Conservation (phyloP, 2,888 invertebrate genomes). For the Mellilla xanthometata region DNA sequence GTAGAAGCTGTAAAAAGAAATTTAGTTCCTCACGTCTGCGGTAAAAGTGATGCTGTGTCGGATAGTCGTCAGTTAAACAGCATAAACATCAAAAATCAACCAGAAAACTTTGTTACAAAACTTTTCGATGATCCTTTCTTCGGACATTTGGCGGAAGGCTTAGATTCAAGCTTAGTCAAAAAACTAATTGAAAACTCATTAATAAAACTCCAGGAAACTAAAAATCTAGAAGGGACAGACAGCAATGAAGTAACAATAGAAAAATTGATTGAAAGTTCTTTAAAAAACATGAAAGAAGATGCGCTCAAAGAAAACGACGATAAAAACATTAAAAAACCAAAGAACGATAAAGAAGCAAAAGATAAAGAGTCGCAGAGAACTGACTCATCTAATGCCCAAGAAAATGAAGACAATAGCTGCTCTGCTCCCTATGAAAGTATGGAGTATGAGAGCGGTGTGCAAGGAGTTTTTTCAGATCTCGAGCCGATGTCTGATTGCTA, state of each 20-base stretch:
- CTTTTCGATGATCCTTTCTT: slow-evolving; percentile 85
- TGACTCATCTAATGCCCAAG: slow-evolving; percentile 49
- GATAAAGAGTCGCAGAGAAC: slow-evolving; percentile 44
- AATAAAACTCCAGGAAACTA: slow-evolving; percentile 81
- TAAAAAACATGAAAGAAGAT: slow-evolving; percentile 69
- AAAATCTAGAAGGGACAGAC: slow-evolving; percentile 70
- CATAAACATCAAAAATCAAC: slow-evolving; percentile 37
- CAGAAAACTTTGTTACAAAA: slow-evolving; percentile 79
- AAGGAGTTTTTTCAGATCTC: slow-evolving; percentile 77
- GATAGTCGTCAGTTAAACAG: slow-evolving; percentile 32
- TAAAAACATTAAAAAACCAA: slow-evolving; percentile 41
- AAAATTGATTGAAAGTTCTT: slow-evolving; percentile 77
- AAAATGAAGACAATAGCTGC: slow-evolving; percentile 81
- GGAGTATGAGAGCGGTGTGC: slow-evolving; percentile 85
- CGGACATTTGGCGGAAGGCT: slow-evolving; percentile 83
- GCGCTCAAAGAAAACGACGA: slow-evolving; percentile 38
- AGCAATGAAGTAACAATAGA: slow-evolving; percentile 71
- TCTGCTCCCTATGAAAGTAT: slow-evolving; percentile 90
- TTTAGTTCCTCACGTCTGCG: slow-evolving; percentile 90
- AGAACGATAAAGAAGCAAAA: slow-evolving; percentile 46
- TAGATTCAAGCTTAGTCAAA: slow-evolving; percentile 84
- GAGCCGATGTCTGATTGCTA: slow-evolving; percentile 87
- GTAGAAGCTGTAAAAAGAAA: slow-evolving; percentile 90
- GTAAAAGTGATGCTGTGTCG: slow-evolving; percentile 71
- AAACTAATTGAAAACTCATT: slow-evolving; percentile 87